Evolutionary conservation across 2,797 vertebrate genomes (phyloP), one percentile per base, ranked within the genome.

Genomic region (Tapirus indicus): DNA sequence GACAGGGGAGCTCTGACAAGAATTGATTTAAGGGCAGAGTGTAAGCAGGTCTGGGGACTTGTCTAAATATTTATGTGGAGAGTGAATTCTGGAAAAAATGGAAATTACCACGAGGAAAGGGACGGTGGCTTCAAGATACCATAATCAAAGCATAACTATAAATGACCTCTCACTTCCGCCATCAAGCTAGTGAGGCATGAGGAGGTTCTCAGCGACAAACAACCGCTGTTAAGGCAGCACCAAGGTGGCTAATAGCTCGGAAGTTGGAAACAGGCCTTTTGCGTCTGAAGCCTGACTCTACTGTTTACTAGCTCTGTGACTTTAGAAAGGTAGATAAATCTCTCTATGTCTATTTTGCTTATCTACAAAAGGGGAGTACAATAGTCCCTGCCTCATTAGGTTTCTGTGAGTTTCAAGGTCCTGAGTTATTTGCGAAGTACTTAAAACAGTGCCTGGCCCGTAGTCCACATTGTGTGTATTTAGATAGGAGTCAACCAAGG

Each of bases 51-150:
- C 27, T 86, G 52, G 49, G 11, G 23, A 88, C 78, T 49, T 41
- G 11, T 69, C 4, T 69, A 44, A 89, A 62, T 82, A 83, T 90
- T 94, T 79, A 78, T 47, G 32, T 78, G 35, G 47, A 96, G 32
- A 66, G 13, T 77, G n/a, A 95, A 83, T 87, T 94, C 78, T 38
- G 58, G 62, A 78, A 85, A 83, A 88, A 56, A 87, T 62, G 9
- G 10, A 95, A 92, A 80, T 66, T 8, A 91, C 9, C 8, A 18
- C 27, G 66, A 54, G 21, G 74, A 90, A 83, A 71, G 27, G 13
- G 25, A 23, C 21, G 47, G 41, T 62, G 9, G 6, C 5, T 89
- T 95, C 60, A 91, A 82, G 84, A 82, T 56, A 27, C 23, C 60
- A 68, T 68, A 77, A 71, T 71, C 10, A 64, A 80, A 85, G 32